A percentile compares a stretch with the other conserved stretches of the same genome.
phyloP scores from a whole-genome alignment of 2,888 invertebrate species.

The Perizoma flavofasciatum region DNA sequence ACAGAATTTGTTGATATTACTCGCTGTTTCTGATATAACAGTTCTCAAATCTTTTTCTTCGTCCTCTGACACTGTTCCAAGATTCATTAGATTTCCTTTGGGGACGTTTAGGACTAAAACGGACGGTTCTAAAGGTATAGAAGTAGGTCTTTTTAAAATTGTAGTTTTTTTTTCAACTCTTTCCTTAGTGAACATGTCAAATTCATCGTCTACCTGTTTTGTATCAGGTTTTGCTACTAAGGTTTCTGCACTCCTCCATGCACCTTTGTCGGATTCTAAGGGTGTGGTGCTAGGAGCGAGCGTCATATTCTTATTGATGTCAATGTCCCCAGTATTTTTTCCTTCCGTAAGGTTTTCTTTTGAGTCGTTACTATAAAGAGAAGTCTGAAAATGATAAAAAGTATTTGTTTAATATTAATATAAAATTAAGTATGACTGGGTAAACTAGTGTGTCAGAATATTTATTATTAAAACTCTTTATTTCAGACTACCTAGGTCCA shows the following conservation, averaged over 20 bases:
- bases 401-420: not conserved
- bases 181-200: constrained; percentile 76
- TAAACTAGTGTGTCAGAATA: too few species aligned
- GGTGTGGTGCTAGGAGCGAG: constrained; percentile 54
- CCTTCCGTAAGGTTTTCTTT: constrained; percentile 59
- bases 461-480: too few species aligned
- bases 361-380: constrained; percentile 67
- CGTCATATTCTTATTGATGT: constrained; percentile 42
- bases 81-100: constrained; percentile 53
- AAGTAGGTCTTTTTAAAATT: constrained; percentile 51
- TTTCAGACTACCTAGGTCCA: too few species aligned
- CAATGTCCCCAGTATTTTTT: constrained; percentile 49
- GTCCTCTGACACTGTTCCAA: constrained; percentile 71
- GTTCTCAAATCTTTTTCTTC: constrained; percentile 66
- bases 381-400: constrained; percentile 59
- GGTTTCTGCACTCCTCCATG: constrained; percentile 65
- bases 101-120: constrained; percentile 58
- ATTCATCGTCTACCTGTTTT: constrained; percentile 72
- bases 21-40: constrained; percentile 60
- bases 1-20: constrained; percentile 42
- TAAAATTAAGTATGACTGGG: too few species aligned
- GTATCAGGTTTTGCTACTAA: constrained; percentile 40
- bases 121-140: constrained; percentile 59
- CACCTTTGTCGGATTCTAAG: constrained; percentile 63
- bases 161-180: constrained; percentile 58